Conservation (phyloP, 30 jellyfish, hydroid and myxozoan genomes). For the Sanderia malayensis region DNA sequence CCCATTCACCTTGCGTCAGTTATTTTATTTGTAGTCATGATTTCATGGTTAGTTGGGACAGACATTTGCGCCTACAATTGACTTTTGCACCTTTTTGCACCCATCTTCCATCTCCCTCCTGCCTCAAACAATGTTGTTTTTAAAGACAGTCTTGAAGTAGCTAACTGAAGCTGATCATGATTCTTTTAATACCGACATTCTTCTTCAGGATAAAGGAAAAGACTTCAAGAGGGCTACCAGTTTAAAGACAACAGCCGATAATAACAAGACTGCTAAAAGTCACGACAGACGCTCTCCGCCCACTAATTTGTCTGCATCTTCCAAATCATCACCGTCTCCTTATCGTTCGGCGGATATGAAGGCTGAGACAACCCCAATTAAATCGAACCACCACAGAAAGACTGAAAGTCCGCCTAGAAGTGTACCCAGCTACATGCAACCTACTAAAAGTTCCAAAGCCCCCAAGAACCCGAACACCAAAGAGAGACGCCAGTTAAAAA, state of each 20-base stretch:
- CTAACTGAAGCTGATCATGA: too few relatives aligned
- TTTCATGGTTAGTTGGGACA: too few relatives aligned
- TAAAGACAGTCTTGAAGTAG: too few relatives aligned
- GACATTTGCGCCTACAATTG: too few relatives aligned
- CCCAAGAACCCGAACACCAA: constrained; percentile 66
- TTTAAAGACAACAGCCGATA: constrained; percentile 11
- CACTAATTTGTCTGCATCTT: constrained; percentile 5
- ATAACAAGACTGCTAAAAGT: neutral
- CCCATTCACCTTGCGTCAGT: too few relatives aligned
- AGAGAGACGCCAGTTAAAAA: constrained; percentile 36
- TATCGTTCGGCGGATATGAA: constrained; percentile 17
- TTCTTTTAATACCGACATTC: too few relatives aligned
- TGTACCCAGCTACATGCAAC: constrained; percentile 89
- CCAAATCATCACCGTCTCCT: constrained; percentile 35
- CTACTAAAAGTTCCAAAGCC: constrained; percentile 78
- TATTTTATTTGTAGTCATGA: too few relatives aligned
- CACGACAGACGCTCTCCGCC: constrained; percentile 14
- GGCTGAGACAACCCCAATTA: neutral
- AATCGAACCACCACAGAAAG: constrained; percentile 25
- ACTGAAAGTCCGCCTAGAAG: constrained; percentile 17
- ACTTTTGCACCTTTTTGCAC: too few relatives aligned
- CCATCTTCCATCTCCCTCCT: too few relatives aligned
- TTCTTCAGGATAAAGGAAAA: constrained; percentile 4
- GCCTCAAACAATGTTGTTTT: too few relatives aligned
- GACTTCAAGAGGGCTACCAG: constrained; percentile 1